Base-by-base conservation (phyloP, 2,888 invertebrate genomes). In the Desoria tigrina region DNA sequence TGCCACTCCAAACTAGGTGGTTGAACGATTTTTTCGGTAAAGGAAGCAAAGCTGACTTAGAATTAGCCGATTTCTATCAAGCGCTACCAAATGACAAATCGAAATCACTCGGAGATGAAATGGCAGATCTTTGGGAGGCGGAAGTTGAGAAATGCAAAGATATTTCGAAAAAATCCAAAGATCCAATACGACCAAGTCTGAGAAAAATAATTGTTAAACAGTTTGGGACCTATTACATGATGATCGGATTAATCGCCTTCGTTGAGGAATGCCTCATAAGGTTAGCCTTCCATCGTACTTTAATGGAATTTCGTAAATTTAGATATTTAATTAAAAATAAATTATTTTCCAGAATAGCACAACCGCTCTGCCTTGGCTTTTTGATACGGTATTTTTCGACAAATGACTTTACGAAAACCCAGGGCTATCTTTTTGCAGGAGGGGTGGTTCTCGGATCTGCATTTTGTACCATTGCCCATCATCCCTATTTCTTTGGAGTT, bases 11-110 rank as follows among this genome's bases (percentile, higher is more conserved):
- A 23, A n/a, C 9, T 78, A 89, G 89, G 80, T 93, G 91, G 87
- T 88, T 90, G 65, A 82, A 89, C 77, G 87, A 86, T 6, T 81
- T 90, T 77, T 92, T 92, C 81, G 86, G 85, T 75, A 86, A 86
- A 78, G 93, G 92, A 0, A 86, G 86, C 77, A 84, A 83, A 66
- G 86, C 89, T 76, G 86, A 87, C 50, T 80, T 93, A 56, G 88
- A 88, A 72, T 83, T 87, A 54, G 82, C 84, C 21, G 94, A 94
- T 80, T 82, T 94, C 54, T 88, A 88, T 77, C 86, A 87, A 75
- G 86, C 91, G 0, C 82, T 88, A 59, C 82, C 81, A 45, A 82
- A 82, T 27, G 92, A 92, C 83, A 84, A 51, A 77, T 92, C 92
- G n/a, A 83, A 83, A 76, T 51, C 78, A 23, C 82, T 88, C 14